A percentile compares a stretch with the other conserved stretches of the same genome.
Conservation (phyloP, 2,888 invertebrate genomes). For the Pristionchus exspectatus region DNA sequence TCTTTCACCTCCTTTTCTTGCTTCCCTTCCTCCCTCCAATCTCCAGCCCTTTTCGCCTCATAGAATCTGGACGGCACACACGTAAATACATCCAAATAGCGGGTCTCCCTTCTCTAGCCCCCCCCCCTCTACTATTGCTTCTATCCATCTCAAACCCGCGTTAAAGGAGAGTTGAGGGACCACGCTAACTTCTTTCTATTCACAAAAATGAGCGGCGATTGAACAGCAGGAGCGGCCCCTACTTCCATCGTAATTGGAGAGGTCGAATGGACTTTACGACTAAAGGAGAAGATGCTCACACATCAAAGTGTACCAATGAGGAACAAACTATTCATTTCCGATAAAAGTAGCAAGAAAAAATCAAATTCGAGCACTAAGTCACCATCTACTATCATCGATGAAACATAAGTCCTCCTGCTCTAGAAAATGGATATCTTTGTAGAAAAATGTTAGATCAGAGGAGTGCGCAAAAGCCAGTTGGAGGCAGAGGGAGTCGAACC, state of each 20-base stretch:
- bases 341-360: background rate
- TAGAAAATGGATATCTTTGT: too few relatives aligned
- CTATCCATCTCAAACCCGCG: background rate
- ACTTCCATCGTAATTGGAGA: background rate
- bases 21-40: background rate
- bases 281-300: background rate
- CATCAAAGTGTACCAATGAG: background rate
- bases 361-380: background rate
- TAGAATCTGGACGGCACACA: conserved; percentile 27
- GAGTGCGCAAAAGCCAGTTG: too few relatives aligned
- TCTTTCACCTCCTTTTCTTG: background rate
- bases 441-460: too few relatives aligned
- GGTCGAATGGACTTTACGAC: background rate
- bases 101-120: background rate
- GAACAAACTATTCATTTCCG: background rate
- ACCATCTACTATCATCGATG: background rate
- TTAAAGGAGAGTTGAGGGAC: background rate
- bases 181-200: conserved; percentile 9
- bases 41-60: conserved; percentile 44
- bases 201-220: conserved; percentile 7
- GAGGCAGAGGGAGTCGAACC: too few relatives aligned
- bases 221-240: background rate
- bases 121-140: background rate
- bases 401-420: background rate
- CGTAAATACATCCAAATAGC: conserved; percentile 42